These are phyloP conservation scores for Morelia viridis DNA, from an alignment of 2,797 vertebrate species.

Conservation along the genomic window DNA sequence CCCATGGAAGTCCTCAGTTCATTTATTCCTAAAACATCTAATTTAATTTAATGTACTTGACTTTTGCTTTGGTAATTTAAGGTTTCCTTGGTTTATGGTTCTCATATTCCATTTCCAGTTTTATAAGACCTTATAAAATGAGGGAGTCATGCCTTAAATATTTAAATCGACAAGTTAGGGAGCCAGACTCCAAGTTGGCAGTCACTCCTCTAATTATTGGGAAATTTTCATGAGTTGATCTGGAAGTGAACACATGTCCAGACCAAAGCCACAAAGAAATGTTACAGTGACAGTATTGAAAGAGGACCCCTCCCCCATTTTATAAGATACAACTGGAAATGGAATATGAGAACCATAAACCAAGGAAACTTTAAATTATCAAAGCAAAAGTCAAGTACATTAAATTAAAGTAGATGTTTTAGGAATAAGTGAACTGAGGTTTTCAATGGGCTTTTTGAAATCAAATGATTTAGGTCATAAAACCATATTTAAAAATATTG, in stretches of 20 bases:
- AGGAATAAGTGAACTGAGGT: too few relatives aligned
- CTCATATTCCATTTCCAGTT: background rate
- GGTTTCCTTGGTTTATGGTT: background rate
- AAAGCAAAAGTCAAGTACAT: too few relatives aligned
- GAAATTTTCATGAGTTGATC: conserved; percentile 34
- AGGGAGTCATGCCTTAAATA: background rate
- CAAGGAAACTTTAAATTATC: background rate
- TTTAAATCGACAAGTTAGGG: background rate
- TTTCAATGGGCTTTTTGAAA: too few relatives aligned
- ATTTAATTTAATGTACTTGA: too few relatives aligned
- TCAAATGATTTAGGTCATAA: too few relatives aligned
- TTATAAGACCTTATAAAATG: background rate
- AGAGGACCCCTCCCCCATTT: background rate
- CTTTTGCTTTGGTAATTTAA: too few relatives aligned
- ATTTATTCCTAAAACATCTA: too few relatives aligned
- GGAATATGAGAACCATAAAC: background rate
- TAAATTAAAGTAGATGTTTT: too few relatives aligned
- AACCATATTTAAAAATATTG: too few relatives aligned
- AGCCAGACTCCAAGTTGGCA: background rate
- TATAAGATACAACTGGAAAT: background rate
- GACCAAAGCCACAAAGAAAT: background rate
- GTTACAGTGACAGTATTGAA: background rate
- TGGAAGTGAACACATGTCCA: background rate
- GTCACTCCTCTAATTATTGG: background rate
- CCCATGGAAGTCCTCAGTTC: too few relatives aligned